Conservation (phyloP, 2,888 invertebrate genomes). For the Caenorhabditis sp. region DNA sequence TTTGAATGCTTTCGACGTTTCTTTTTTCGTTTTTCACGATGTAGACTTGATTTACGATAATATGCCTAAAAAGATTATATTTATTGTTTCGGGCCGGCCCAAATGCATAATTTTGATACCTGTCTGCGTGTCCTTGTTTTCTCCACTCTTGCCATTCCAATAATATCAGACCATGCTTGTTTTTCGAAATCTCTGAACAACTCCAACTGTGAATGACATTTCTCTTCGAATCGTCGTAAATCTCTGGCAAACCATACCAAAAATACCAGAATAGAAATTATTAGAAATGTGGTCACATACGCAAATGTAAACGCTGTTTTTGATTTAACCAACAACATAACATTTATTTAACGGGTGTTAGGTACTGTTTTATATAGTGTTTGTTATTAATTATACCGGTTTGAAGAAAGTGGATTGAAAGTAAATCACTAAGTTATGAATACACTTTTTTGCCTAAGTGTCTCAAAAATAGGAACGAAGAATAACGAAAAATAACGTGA, state of each 20-base stretch:
- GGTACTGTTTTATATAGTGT: background rate
- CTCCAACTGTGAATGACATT: conserved; percentile 8
- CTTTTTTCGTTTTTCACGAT: conserved; percentile 6
- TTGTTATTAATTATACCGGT: background rate
- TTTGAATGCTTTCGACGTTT: conserved; percentile 7
- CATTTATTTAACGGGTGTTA: background rate
- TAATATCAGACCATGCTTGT: conserved; percentile 27
- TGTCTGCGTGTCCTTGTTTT: conserved; percentile 11
- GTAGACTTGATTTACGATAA: conserved; percentile 9
- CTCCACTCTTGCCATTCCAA: conserved; percentile 7
- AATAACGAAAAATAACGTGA: too few species aligned
- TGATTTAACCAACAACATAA: background rate
- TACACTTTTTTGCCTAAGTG: too few species aligned
- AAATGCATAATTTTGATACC: too few species aligned
- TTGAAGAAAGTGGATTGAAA: background rate
- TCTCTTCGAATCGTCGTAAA: conserved; percentile 12
- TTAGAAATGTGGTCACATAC: conserved; percentile 16
- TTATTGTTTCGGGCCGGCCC: too few species aligned
- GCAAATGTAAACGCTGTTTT: conserved; percentile 3
- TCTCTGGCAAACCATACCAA: conserved; percentile 12
- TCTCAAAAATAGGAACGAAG: too few species aligned
- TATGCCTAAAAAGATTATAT: background rate
- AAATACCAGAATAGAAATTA: conserved; percentile 4
- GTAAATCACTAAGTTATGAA: too few species aligned
- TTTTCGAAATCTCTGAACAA: conserved; percentile 21